phyloP scores from a whole-genome alignment of 2,888 invertebrate species.

The Caenorhabditis sp. region DNA sequence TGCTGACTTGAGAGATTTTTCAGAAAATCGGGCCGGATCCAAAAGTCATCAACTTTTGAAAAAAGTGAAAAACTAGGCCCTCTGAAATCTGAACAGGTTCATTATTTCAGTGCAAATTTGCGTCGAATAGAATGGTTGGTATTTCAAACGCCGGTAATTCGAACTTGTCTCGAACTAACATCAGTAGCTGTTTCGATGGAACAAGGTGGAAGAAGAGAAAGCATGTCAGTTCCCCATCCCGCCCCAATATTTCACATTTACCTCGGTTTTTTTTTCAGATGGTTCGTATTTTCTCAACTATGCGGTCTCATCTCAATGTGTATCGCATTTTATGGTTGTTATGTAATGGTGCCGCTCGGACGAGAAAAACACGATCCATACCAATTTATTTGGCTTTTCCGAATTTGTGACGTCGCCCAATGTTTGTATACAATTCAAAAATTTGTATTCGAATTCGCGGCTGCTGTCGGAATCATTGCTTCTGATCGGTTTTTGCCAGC shows the following conservation, averaged over 20 bases:
- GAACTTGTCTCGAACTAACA: constrained; percentile 62
- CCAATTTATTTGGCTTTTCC: constrained; percentile 63
- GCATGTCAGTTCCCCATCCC: constrained; percentile 14
- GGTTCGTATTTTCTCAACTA: constrained; percentile 65
- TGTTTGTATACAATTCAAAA: constrained; percentile 67
- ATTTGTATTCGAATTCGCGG: constrained; percentile 65
- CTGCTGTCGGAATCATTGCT: constrained; percentile 56
- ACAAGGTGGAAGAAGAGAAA: constrained; percentile 34
- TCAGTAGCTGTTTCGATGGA: constrained; percentile 68
- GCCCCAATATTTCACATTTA: neutral
- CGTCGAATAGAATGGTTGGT: constrained; percentile 68
- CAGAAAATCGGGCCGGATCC: too few species aligned
- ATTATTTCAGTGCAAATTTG: constrained; percentile 52
- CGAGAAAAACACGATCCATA: constrained; percentile 58
- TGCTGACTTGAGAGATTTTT: too few species aligned
- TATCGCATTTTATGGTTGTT: constrained; percentile 68
- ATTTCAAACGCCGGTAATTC: constrained; percentile 68
- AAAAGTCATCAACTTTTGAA: too few species aligned
- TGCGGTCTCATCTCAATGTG: constrained; percentile 65
- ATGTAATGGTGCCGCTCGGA: constrained; percentile 66
- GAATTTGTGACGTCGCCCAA: constrained; percentile 66
- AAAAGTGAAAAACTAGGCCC: too few species aligned
- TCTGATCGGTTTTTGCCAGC: constrained; percentile 57
- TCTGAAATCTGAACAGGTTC: too few species aligned
- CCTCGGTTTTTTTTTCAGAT: constrained; percentile 36